Conservation (phyloP, 2,113 vertebrate species). For the Sylvia atricapilla region DNA sequence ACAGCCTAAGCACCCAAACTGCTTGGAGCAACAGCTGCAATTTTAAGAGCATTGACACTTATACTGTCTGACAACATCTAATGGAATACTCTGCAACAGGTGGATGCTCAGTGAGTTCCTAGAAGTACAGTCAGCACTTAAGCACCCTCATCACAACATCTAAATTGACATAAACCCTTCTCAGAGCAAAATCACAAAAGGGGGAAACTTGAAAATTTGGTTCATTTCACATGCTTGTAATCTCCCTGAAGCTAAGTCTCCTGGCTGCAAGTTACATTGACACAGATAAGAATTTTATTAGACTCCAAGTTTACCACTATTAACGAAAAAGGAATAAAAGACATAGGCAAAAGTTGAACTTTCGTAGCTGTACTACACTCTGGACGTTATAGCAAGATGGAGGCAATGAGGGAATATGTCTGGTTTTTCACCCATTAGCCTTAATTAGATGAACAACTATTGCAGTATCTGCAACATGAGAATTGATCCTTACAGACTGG, state of each 20-base stretch:
- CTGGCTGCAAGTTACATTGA: not conserved
- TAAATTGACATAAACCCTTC: not conserved
- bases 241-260: not conserved
- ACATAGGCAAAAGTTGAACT: not conserved
- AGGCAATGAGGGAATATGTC: not conserved
- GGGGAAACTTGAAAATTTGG: not conserved
- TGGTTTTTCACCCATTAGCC: not conserved
- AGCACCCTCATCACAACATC: not conserved
- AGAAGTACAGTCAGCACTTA: not conserved
- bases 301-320: not conserved
- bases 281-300: not conserved
- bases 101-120: not conserved
- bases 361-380: not conserved
- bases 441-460: not conserved
- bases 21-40: not conserved
- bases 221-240: not conserved
- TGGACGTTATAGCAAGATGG: not conserved
- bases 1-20: not conserved
- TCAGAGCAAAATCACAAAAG: not conserved
- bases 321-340: not conserved
- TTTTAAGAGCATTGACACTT: not conserved
- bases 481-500: not conserved
- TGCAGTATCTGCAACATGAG: not conserved
- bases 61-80: not conserved
- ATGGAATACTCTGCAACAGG: not conserved